Evolutionary conservation across 2,113 vertebrate genomes (phyloP), one percentile per base, ranked within the genome.

Genomic region (Erpornis zantholeuca): DNA sequence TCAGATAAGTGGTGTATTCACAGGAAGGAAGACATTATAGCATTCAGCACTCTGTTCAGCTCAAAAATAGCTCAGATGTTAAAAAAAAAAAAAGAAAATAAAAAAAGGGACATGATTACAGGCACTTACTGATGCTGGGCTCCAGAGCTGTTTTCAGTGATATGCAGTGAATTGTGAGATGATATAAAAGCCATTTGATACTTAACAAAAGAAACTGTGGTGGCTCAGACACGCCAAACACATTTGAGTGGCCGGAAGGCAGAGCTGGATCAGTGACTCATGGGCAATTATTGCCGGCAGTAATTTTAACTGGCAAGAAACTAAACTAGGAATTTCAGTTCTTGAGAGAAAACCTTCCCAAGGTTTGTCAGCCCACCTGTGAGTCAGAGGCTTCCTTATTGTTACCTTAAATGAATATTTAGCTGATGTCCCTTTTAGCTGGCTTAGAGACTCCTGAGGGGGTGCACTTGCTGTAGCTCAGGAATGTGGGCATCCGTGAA

Each of bases 1-100:
- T 95, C 95, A 97, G 88, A 64, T 91, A 92, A 96, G 91, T 92
- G 64, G 72, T 68, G 44, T 86, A 84, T 94, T 94, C 88, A 92
- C 76, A 88, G 94, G 92, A 86, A 93, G 95, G 64, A 91, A 97
- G 61, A 45, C 40, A 69, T 86, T 70, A 86, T 21, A 76, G 80
- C 64, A 83, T 94, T 92, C 86, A 88, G 44, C 71, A 54, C 71
- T 90, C 85, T 80, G 53, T 79, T 93, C 66, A 72, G 80, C 59
- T 88, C 88, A 83, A 92, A 96, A 97, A 94, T 94, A 97, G 65
- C 86, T 95, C 64, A 49, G 59, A 94, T 71, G 45, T 27, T 75
- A 1, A 38, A 75, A 75, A 89, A 79, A 22, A 27, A 24, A 11
- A 25, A 61, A 53, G 28, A 49, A 23, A 45, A 19, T 10, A 50